Base-by-base conservation (phyloP, 2,888 invertebrate genomes). In the Polyommatus iphigenia region DNA sequence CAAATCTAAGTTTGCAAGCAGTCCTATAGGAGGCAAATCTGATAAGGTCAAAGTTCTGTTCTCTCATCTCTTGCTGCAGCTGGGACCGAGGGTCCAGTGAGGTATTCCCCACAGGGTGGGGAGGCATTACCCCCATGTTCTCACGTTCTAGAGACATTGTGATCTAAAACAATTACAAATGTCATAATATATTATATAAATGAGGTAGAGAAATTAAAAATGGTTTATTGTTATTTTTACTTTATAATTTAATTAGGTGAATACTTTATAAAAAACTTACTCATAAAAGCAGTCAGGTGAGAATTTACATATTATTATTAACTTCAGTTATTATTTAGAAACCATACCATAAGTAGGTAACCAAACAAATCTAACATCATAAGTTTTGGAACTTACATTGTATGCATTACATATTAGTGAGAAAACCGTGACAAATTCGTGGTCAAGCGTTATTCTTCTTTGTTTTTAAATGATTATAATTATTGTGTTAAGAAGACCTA, bases 21-120 rank as follows among this genome's bases (percentile, higher is more conserved):
- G 99, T 99, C 82, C 99, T 96, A 91, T 99, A 99, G 1, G 99
- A 99, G 73, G 99, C 98, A 92, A 99, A 99, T 85, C 99, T 96
- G 86, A 99, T 99, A 81, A 98, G 96, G 92, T 99, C 99, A 89
- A 98, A 99, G 91, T 98, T 98, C 90, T 98, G 98, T 83, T 97
- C 96, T 82, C 98, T 95, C 96, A 98, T 96, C 91, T 98, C 98
- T 88, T 98, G 97, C 81, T 97, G 92, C 79, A 98, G 95, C 85
- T 96, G 97, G 79, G 97, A 95, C 80, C 97, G 95, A 83, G 96
- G 96, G 91, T 96, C 96, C 62, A 93, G 85, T 72, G 90, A 82
- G 4, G 84, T 83, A 76, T 82, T 83, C 54, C 84, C 85, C 3
- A 86, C 81, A 1, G 80, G 83, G 3, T 86, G 81, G 20, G 82